A percentile compares a stretch with the other conserved stretches of the same genome.
Conservation (phyloP, 1,140 invertebrate genomes). For the Trichomalopsis sarcophagae region DNA sequence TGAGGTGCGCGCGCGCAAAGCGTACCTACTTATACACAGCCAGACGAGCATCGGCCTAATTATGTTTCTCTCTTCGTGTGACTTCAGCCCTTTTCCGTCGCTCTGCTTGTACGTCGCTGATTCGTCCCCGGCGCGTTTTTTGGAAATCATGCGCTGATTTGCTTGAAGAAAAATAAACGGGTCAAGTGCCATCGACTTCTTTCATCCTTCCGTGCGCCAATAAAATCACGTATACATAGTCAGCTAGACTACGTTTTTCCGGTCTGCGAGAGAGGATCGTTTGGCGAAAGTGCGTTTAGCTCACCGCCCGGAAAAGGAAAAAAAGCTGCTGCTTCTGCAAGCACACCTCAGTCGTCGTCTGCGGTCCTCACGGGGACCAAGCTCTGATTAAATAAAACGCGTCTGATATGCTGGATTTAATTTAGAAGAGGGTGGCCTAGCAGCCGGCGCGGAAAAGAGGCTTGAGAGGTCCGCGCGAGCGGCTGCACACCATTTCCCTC, state of each 20-base stretch:
- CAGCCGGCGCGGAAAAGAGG: slow-evolving; percentile 50
- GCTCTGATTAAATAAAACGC: slow-evolving; percentile 72
- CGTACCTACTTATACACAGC: not conserved
- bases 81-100: not conserved
- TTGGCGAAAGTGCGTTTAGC: not conserved
- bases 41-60: not conserved
- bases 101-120: not conserved
- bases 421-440: slow-evolving; percentile 62
- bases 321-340: slow-evolving; percentile 1
- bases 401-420: slow-evolving; percentile 72
- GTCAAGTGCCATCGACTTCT: not conserved
- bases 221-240: not conserved
- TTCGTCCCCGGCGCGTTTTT: not conserved
- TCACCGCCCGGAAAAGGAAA: not conserved
- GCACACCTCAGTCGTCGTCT: slow-evolving; percentile 48
- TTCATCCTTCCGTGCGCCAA: not conserved
- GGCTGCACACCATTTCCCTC: slow-evolving; percentile 53
- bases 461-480: slow-evolving; percentile 41
- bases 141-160: not conserved
- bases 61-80: not conserved
- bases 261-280: not conserved
- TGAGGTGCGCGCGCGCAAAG: not conserved
- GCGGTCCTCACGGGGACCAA: slow-evolving; percentile 50
- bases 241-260: slow-evolving; percentile 5
- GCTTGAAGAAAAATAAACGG: not conserved